Base-by-base conservation (phyloP, 35 echinoderm and acorn worm genomes). In the Hemicentrotus pulcherrimus region DNA sequence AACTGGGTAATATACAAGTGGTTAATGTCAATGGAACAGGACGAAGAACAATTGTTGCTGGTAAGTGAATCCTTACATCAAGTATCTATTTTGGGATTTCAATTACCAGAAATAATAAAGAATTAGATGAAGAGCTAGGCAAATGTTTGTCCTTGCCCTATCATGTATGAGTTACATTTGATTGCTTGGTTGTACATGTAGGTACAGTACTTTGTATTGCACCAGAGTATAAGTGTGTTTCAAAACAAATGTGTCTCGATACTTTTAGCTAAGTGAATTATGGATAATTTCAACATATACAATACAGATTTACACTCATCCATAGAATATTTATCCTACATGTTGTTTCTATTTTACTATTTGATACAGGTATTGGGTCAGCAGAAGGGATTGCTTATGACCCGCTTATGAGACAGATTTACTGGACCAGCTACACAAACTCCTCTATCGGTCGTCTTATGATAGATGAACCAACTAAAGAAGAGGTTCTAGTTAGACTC, bases 381-480 rank as follows among this genome's bases (percentile, higher is more conserved):
- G 96, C 96, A 70, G 98, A 99, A 94, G 98, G 98, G 22, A 94
- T 99, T 22, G 96, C 96, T 18, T 99, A 97, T 94, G 96, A 99
- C 32, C 92, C 95, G 16, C 93, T 96, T 47, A 95, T 95, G 92
- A 94, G 92, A 19, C 94, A 96, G 94, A 52, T 99, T 31, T 99
- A 96, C 86, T 99, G 98, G 98, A 99, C 98, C 5, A 97, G 98
- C 58, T 99, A 99, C 96, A 97, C 96, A 86, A 97, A 99, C 86
- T 99, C 98, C 16, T 97, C 98, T 33, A 99, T 99, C 91, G 96
- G 95, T 61, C 96, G 97, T 16, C 61, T 97, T 28, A 88, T 48
- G 47, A 47, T 97, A 8, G 86, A 95, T 12, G 46, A 90, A 10
- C 58, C 52, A 15, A 15, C 18, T 28, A 61, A 12, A 35, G 95